Conservation (phyloP, 2,113 vertebrate species). For the Cebidichthys violaceus region DNA sequence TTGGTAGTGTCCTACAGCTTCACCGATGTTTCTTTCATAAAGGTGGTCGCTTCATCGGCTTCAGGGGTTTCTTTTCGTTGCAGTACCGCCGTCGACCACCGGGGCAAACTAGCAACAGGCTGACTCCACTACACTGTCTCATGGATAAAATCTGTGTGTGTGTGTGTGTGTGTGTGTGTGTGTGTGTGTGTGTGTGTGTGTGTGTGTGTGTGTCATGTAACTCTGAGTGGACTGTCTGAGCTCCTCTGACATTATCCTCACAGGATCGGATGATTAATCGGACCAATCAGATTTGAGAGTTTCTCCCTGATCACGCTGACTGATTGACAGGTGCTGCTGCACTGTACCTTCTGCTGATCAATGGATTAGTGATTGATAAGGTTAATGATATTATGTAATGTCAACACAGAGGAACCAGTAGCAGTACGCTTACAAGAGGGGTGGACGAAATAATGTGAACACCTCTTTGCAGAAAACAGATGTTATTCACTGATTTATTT, state of each 20-base stretch:
- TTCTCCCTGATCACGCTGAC: conserved; percentile 12
- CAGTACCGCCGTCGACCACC: not conserved
- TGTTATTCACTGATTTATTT: not conserved
- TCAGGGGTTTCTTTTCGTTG: not conserved
- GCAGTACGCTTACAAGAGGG: not conserved
- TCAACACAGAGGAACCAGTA: not conserved
- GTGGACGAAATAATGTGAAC: conserved; percentile 22
- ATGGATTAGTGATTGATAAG: conserved; percentile 41
- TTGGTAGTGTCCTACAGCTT: not conserved
- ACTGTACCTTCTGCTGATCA: conserved; percentile 35
- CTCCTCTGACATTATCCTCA: conserved; percentile 42
- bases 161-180: conserved; percentile 46
- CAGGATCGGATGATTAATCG: conserved; percentile 47
- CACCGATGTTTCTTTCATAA: not conserved
- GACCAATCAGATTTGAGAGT: conserved; percentile 50
- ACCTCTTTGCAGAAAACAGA: not conserved
- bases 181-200: conserved; percentile 33
- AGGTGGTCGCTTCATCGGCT: not conserved
- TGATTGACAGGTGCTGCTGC: conserved; percentile 34
- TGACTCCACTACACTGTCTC: not conserved
- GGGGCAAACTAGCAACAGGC: not conserved
- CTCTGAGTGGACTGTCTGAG: conserved; percentile 33
- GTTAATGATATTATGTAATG: conserved; percentile 34
- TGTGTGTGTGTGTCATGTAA: conserved; percentile 41
- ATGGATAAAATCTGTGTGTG: conserved; percentile 10